phyloP scores from a whole-genome alignment of 2,113 vertebrate genomes.

The Pituophis catenifer region DNA sequence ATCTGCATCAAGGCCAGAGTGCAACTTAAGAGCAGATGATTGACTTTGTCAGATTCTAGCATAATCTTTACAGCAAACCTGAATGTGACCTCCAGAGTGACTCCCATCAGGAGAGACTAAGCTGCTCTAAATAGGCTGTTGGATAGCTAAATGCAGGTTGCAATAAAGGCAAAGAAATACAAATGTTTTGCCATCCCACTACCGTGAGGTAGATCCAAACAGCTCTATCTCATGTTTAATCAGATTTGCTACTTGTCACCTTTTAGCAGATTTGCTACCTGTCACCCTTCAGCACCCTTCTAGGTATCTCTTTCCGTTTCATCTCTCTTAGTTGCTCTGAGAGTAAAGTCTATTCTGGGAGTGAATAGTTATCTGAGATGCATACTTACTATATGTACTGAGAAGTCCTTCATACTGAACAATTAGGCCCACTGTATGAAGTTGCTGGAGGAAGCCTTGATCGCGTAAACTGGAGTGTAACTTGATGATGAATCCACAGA shows the following conservation, averaged over 20 bases:
- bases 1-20: too few relatives aligned
- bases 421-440: slow-evolving; percentile 86
- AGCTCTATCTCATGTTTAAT: background rate
- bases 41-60: too few relatives aligned
- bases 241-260: background rate
- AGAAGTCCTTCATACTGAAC: slow-evolving; percentile 97
- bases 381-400: slow-evolving; percentile 93
- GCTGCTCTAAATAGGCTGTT: too few relatives aligned
- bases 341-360: background rate
- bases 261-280: too few relatives aligned
- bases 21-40: too few relatives aligned
- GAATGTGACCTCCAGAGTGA: too few relatives aligned
- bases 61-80: too few relatives aligned
- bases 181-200: too few relatives aligned
- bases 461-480: slow-evolving; percentile 87
- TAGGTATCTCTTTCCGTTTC: background rate
- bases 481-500: slow-evolving; percentile 92
- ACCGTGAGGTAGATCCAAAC: too few relatives aligned
- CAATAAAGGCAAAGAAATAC: too few relatives aligned
- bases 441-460: slow-evolving; percentile 88
- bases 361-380: background rate
- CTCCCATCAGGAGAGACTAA: too few relatives aligned
- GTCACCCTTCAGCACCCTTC: background rate
- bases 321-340: background rate
- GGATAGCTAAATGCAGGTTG: too few relatives aligned